Percentiles rank a stretch among this genome's conserved stretches.
Conservation (phyloP, 2,888 invertebrate genomes). For the Lissonota sp. region DNA sequence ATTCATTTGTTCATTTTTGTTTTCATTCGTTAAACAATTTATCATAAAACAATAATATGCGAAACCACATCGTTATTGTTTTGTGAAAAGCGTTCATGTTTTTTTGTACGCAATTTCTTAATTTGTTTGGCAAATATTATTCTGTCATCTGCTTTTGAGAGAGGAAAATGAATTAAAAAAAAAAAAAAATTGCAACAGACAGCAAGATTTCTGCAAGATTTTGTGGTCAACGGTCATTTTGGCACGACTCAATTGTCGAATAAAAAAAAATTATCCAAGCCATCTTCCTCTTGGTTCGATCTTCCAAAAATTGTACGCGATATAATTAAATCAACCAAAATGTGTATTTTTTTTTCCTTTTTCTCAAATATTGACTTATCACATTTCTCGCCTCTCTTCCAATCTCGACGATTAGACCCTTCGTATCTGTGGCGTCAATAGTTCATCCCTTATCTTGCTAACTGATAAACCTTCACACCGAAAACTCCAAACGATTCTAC, state of each 20-base stretch:
- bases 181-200: neutral
- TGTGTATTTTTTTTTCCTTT: neutral
- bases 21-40: no score
- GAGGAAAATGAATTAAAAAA: neutral
- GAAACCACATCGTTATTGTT: no score
- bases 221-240: constrained; percentile 36
- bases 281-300: neutral
- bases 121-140: no score
- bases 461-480: constrained; percentile 1
- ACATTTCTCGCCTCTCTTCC: constrained; percentile 15
- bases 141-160: no score
- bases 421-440: constrained; percentile 1
- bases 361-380: constrained; percentile 22
- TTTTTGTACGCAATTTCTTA: no score
- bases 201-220: constrained; percentile 5
- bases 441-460: neutral
- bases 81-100: no score
- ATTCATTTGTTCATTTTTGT: no score
- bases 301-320: neutral
- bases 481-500: constrained; percentile 2
- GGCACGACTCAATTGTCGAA: constrained; percentile 36
- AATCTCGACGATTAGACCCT: constrained; percentile 3
- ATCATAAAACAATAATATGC: no score
- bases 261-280: constrained; percentile 24
- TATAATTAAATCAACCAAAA: neutral